Evolutionary conservation across 2,797 vertebrate species (phyloP).

Genomic region (Tragelaphus eurycerus): DNA sequence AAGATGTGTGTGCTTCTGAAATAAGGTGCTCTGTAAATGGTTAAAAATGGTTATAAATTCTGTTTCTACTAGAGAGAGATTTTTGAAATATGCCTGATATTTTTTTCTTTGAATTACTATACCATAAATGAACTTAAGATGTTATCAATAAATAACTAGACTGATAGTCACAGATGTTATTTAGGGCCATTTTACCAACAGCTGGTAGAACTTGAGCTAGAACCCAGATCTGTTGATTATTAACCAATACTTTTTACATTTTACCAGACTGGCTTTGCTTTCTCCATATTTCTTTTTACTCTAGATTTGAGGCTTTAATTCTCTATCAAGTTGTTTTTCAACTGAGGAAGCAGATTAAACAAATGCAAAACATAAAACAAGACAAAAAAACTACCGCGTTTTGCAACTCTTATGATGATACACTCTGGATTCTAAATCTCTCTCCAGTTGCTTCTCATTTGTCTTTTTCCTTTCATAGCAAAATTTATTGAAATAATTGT

Average conservation of each 20-base stretch:
- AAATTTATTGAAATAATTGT: background rate
- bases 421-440: background rate
- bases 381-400: background rate
- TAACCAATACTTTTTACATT: background rate
- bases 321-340: background rate
- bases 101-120: conserved; percentile 25
- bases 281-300: background rate
- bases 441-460: background rate
- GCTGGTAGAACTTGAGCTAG: background rate
- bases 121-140: conserved; percentile 16
- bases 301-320: background rate
- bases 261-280: background rate
- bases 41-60: conserved; percentile 8
- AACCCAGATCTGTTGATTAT: conserved; percentile 20
- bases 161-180: background rate
- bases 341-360: background rate
- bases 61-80: conserved; percentile 54
- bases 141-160: conserved; percentile 4
- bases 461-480: conserved; percentile 4
- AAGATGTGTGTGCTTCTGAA: background rate
- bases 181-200: background rate
- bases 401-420: background rate
- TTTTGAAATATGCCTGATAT: conserved; percentile 73
- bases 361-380: conserved; percentile 11
- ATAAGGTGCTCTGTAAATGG: background rate